Conservation (phyloP, 2,888 invertebrate species). For the Dilophus febrilis region DNA sequence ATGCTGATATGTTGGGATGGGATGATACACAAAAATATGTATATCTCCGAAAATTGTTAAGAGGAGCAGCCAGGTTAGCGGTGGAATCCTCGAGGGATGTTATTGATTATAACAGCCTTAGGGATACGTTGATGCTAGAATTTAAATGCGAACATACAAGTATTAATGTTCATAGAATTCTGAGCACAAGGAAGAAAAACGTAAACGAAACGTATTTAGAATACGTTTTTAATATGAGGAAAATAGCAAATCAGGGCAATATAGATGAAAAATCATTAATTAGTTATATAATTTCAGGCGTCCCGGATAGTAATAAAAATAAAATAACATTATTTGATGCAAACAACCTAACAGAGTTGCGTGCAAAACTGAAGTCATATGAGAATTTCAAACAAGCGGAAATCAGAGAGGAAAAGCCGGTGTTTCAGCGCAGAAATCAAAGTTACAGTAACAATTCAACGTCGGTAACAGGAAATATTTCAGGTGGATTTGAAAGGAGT, state of each 20-base stretch:
- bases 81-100: slow-evolving; percentile 1
- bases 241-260: slow-evolving; percentile 6
- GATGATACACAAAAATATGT: slow-evolving; percentile 7
- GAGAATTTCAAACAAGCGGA: neutral
- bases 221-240: slow-evolving; percentile 9
- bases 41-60: slow-evolving; percentile 6
- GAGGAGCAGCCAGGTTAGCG: slow-evolving; percentile 5
- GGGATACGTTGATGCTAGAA: slow-evolving; percentile 2
- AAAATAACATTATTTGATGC: slow-evolving; percentile 5
- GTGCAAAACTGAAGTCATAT: neutral
- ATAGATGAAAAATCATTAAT: slow-evolving; percentile 8
- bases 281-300: slow-evolving; percentile 6
- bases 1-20: slow-evolving; percentile 4
- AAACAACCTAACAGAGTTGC: neutral
- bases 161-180: slow-evolving; percentile 6
- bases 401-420: neutral
- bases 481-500: too few relatives aligned
- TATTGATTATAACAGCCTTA: slow-evolving; percentile 4
- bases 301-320: slow-evolving; percentile 5
- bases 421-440: too few relatives aligned
- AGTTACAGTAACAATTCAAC: neutral
- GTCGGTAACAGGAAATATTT: too few relatives aligned
- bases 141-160: slow-evolving; percentile 4
- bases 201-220: slow-evolving; percentile 5
- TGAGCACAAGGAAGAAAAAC: slow-evolving; percentile 5